A percentile compares a stretch with the other conserved stretches of the same genome.
phyloP scores from a whole-genome alignment of 2,113 vertebrate genomes.

The Lepus europaeus region DNA sequence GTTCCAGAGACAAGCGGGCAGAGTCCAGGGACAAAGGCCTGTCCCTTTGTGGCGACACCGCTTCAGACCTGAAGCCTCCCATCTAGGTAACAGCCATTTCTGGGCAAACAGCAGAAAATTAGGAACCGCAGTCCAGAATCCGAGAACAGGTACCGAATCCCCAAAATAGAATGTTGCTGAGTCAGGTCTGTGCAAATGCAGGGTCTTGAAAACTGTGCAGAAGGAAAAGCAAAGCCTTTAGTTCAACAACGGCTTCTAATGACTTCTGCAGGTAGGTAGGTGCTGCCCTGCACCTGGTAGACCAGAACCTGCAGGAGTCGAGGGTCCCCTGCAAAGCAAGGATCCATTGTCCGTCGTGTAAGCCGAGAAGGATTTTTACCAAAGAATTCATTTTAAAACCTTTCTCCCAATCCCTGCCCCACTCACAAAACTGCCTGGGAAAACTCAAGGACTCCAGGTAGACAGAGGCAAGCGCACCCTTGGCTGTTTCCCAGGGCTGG shows the following conservation, averaged over 20 bases:
- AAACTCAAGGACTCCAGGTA: background rate
- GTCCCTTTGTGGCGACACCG: background rate
- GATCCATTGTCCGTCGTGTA: background rate
- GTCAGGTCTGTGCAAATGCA: constrained; percentile 65
- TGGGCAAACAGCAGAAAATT: constrained; percentile 30
- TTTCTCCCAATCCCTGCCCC: background rate
- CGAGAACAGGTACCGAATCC: constrained; percentile 61
- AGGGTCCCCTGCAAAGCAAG: constrained; percentile 25
- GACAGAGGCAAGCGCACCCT: background rate
- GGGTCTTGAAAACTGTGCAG: constrained; percentile 54
- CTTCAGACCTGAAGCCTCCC: constrained; percentile 10
- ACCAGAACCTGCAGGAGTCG: constrained; percentile 13
- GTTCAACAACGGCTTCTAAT: constrained; percentile 78
- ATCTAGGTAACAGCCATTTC: background rate
- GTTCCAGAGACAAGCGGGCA: background rate
- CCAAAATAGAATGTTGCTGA: constrained; percentile 79
- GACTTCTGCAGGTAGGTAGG: constrained; percentile 71
- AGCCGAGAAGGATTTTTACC: constrained; percentile 21
- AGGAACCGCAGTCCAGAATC: constrained; percentile 54
- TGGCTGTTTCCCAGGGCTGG: background rate
- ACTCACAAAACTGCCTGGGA: constrained; percentile 2
- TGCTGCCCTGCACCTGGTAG: background rate
- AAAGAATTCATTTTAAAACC: constrained; percentile 54
- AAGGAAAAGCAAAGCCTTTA: constrained; percentile 73
- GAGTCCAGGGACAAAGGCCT: constrained; percentile 24